Conservation (phyloP, 2,797 vertebrate genomes). For the Myotis vivesi region DNA sequence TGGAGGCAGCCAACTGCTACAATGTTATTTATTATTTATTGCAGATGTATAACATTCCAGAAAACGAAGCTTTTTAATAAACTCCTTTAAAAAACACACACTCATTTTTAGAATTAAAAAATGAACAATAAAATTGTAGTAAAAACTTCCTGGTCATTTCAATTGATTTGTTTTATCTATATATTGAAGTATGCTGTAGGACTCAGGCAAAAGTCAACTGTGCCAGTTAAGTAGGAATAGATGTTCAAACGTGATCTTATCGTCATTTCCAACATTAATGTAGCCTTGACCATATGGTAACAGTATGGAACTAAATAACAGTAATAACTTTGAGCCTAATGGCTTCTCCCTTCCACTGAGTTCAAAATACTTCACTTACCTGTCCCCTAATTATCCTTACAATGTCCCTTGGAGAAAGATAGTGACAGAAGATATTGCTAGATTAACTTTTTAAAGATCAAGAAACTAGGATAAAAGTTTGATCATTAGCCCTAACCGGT, state of each 20-base stretch:
- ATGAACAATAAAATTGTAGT: neutral
- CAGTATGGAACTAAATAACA: neutral
- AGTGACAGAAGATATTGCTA: neutral
- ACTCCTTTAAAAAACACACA: slow-evolving; percentile 50
- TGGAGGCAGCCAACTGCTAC: slow-evolving; percentile 70
- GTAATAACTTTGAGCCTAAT: neutral
- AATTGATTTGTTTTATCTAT: slow-evolving; percentile 13
- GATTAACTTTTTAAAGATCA: slow-evolving; percentile 32
- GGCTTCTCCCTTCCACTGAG: neutral
- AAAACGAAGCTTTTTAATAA: slow-evolving; percentile 73
- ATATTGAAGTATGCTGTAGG: slow-evolving; percentile 24
- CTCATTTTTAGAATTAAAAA: slow-evolving; percentile 36
- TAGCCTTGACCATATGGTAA: slow-evolving; percentile 36
- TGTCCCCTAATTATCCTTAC: neutral
- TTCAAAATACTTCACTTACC: neutral
- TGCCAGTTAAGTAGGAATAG: slow-evolving; percentile 5
- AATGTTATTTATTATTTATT: slow-evolving; percentile 78
- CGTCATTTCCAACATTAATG: slow-evolving; percentile 52
- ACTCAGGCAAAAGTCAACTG: slow-evolving; percentile 15
- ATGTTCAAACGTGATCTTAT: slow-evolving; percentile 40
- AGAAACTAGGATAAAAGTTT: neutral
- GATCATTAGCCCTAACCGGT: too few relatives aligned
- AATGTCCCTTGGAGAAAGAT: neutral
- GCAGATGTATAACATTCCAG: slow-evolving; percentile 71
- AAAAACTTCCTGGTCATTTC: slow-evolving; percentile 48